Evolutionary conservation across 2,888 invertebrate species (phyloP).

Genomic region (Tetragnatha montana): DNA sequence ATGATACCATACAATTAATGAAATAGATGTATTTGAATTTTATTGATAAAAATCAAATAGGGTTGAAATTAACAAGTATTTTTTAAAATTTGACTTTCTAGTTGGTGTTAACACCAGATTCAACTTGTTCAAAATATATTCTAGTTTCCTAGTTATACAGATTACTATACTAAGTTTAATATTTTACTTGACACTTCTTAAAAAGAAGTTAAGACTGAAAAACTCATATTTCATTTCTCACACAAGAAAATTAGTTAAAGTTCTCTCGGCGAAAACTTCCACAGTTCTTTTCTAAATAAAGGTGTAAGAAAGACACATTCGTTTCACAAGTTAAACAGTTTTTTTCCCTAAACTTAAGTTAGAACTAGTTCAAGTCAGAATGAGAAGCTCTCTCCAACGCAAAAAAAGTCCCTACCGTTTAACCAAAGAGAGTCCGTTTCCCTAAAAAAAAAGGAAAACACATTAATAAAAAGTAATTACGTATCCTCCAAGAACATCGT

Average conservation of each 20-base stretch:
- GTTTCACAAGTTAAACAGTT: not conserved
- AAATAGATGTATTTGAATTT: too few species aligned
- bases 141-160: too few species aligned
- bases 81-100: too few species aligned
- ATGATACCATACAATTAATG: too few species aligned
- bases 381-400: not conserved
- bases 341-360: not conserved
- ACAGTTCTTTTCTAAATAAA: not conserved
- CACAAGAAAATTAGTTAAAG: not conserved
- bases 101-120: too few species aligned
- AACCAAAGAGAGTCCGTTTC: not conserved
- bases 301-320: not conserved
- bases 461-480: slow-evolving; percentile 60
- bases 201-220: not conserved
- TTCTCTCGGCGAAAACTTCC: not conserved
- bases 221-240: not conserved
- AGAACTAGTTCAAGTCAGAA: not conserved
- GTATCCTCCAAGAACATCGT: slow-evolving; percentile 27
- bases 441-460: not conserved
- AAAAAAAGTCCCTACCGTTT: not conserved
- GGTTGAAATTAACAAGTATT: too few species aligned
- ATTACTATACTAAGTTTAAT: too few species aligned
- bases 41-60: too few species aligned
- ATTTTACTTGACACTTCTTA: not conserved
- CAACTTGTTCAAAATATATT: too few species aligned